Base-by-base conservation (phyloP, 2,888 invertebrate species). In the Cerastoderma edule region DNA sequence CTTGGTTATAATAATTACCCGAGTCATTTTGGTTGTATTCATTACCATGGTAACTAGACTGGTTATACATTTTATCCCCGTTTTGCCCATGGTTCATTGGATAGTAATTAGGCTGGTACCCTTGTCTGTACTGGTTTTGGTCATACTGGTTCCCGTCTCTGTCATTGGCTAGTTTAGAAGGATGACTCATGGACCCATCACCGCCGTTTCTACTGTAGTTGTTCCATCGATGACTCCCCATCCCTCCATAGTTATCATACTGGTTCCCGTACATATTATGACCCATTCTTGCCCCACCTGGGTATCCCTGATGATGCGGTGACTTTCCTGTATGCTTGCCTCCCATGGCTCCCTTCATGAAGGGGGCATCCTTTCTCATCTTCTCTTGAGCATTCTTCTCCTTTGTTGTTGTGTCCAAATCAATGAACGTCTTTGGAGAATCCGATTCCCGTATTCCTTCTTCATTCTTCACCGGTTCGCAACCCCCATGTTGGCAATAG, bases 391-490 rank as follows among this genome's bases (percentile, higher is more conserved):
- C 72, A 46, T 72, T 64, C 67, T 72, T 79, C 53, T 79, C 79
- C 71, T 79, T 72, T 22, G 82, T 76, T 19, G 75, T 75, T 46
- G 73, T 79, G 67, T 78, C 79, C 32, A 79, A 46, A 50, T 79
- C 79, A 48, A 82, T 63, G 48, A 82, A 77, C 33, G 77, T 79
- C 57, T 79, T 82, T 4, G 79, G 78, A 8, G 79, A 79, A 56
- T 79, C 79, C n/a, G 79, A 72, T 27, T 81, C 75, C 24, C 81
- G 69, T 10, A 81, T 57, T 28, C 44, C 67, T 35, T 81, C 78
- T 28, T 78, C 78, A 46, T 64, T 78, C 57, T 81, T 81, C 28
- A 81, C 81, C 30, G 75, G 65, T 54, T 78, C 81, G 73, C 81
- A 81, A 33, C 81, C 73, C 2, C 72, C 54, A 35, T 75, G 73